Evolutionary conservation across 1,140 invertebrate genomes (phyloP).

Genomic region (Bombus cullumanus): DNA sequence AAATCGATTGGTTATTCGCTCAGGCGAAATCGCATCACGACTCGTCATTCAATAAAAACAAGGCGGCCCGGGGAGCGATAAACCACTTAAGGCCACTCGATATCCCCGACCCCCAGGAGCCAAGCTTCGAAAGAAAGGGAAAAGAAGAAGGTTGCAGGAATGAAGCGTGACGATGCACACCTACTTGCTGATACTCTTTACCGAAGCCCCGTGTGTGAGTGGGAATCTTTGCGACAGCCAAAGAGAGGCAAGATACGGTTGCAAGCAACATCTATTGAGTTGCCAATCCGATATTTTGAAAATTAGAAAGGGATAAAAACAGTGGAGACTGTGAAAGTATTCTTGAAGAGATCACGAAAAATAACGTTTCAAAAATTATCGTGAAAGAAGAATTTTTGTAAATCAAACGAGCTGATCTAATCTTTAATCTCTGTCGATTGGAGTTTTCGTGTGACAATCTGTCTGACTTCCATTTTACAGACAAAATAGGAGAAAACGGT

Average conservation of each 20-base stretch:
- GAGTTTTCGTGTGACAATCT: too few species aligned
- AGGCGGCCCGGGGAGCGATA: constrained; percentile 76
- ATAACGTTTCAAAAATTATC: too few species aligned
- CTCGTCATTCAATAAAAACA: constrained; percentile 81
- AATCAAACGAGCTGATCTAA: too few species aligned
- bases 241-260: neutral
- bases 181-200: neutral
- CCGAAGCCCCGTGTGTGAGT: too few species aligned
- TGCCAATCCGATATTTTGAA: too few species aligned
- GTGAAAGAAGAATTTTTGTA: too few species aligned
- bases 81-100: constrained; percentile 78
- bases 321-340: neutral
- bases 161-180: constrained; percentile 41
- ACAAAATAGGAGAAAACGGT: too few species aligned
- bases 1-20: constrained; percentile 81
- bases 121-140: constrained; percentile 50
- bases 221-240: neutral
- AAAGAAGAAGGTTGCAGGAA: constrained; percentile 45
- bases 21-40: constrained; percentile 77
- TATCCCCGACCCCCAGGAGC: constrained; percentile 45
- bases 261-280: too few species aligned
- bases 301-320: neutral
- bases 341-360: neutral
- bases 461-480: neutral
- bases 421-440: too few species aligned